Evolutionary conservation across 2,797 vertebrate genomes (phyloP).

Genomic region (Notoglanidium macrostoma): DNA sequence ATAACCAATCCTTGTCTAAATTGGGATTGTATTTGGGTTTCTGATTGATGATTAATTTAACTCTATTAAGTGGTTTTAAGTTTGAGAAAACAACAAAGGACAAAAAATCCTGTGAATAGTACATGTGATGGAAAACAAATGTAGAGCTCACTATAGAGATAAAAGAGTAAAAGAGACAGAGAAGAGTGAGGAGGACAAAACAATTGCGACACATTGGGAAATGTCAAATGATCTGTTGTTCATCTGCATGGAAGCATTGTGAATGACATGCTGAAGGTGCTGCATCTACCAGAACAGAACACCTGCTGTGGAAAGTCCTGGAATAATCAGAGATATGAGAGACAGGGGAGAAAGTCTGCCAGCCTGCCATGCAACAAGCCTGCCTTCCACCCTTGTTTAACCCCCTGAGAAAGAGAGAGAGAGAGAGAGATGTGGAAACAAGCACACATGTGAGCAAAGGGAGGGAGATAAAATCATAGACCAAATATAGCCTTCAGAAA

Average conservation of each 20-base stretch:
- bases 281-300: slow-evolving; percentile 11
- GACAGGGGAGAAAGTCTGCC: slow-evolving; percentile 8
- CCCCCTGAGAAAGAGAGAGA: slow-evolving; percentile 5
- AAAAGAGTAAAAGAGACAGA: not conserved
- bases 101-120: not conserved
- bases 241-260: not conserved
- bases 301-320: slow-evolving; percentile 39
- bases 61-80: not conserved
- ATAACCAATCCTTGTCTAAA: not conserved
- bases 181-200: not conserved
- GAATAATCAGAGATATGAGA: slow-evolving; percentile 35
- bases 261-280: slow-evolving; percentile 23
- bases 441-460: not conserved
- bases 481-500: not conserved
- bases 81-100: not conserved
- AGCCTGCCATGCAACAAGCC: slow-evolving; percentile 28
- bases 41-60: not conserved
- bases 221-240: slow-evolving; percentile 10
- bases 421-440: not conserved
- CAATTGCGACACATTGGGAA: not conserved
- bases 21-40: not conserved
- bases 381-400: slow-evolving; percentile 21
- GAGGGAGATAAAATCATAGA: not conserved
- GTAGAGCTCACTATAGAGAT: not conserved
- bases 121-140: not conserved